A percentile compares a stretch with the other conserved stretches of the same genome.
Conservation (phyloP, 1,140 invertebrate species). For the Drosophila nasuta region DNA sequence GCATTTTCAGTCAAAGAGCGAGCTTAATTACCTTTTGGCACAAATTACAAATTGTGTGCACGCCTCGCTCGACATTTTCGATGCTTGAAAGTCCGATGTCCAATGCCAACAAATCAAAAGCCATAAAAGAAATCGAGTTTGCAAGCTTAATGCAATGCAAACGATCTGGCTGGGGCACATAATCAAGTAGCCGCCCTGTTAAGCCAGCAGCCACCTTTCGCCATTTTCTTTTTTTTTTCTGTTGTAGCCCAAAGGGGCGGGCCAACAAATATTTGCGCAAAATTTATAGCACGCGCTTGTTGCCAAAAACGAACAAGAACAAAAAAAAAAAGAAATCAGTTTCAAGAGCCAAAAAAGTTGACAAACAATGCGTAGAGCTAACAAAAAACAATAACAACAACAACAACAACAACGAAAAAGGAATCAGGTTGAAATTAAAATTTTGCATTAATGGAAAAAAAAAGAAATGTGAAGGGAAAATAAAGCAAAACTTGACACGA, state of each 20-base stretch:
- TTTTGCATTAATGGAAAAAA: constrained; percentile 52
- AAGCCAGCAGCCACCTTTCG: constrained; percentile 16
- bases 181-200: constrained; percentile 59
- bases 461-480: constrained; percentile 1
- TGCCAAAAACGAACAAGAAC: constrained; percentile 23
- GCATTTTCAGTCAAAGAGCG: constrained; percentile 26
- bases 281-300: constrained; percentile 75
- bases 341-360: constrained; percentile 60
- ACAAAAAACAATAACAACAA: constrained; percentile 21
- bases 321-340: constrained; percentile 3
- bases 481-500: constrained; percentile 55
- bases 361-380: constrained; percentile 73
- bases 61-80: constrained; percentile 8
- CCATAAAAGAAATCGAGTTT: constrained; percentile 45
- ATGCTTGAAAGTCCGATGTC: constrained; percentile 1
- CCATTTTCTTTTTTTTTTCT: not conserved
- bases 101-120: constrained; percentile 60
- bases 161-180: constrained; percentile 38
- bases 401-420: constrained; percentile 35
- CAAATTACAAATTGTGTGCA: constrained; percentile 64
- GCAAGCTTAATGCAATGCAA: constrained; percentile 61
- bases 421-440: constrained; percentile 79
- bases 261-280: constrained; percentile 74
- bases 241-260: not conserved
- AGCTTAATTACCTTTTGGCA: constrained; percentile 73